Evolutionary conservation across 2,113 vertebrate species (phyloP), one percentile per base, ranked within the genome.

Genomic region (Pica pica): DNA sequence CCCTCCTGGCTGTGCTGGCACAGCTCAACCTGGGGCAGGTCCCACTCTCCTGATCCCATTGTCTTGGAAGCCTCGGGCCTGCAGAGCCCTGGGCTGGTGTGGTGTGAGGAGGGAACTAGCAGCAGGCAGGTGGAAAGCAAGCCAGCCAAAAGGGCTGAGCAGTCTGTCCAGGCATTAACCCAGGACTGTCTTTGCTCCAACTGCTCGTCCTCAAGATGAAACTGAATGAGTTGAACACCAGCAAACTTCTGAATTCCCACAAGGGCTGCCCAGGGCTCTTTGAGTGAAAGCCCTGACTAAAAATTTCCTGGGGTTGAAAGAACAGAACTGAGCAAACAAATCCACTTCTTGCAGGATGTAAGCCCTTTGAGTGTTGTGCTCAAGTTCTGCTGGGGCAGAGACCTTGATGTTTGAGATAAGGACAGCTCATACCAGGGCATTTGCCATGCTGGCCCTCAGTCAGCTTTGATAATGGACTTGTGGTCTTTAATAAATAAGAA

Each of bases 401-500:
- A 93, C 83, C 75, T 94, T 91, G 86, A 68, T 84, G 83, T 82
- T 57, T 67, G 83, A 83, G 90, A 64, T 86, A 77, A 95, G 94
- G 70, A 49, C 57, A 56, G 39, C 90, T 74, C 76, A 63, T 74
- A 93, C 23, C n/a, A 23, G 67, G 31, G 35, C 42, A 41, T 75
- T 92, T 83, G 64, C 74, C n/a, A 2, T 42, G 9, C 86, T 86
- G 73, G 76, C 89, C 89, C 67, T 93, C 85, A 56, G 53, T 93
- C 83, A 78, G 67, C 79, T 90, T 94, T 90, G 83, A 17, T 92
- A 92, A 92, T 83, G 92, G 94, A 73, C 86, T 82, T 85, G 39
- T 90, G 59, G 77, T 69, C 88, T 78, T 96, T 83, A 87, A 83
- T 94, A 92, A 93, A 87, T 75, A 70, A 61, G 74, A 55, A 8